These are phyloP conservation scores for Serranus cabrilla DNA, from an alignment of 2,797 vertebrate species.

Conservation along the genomic window DNA sequence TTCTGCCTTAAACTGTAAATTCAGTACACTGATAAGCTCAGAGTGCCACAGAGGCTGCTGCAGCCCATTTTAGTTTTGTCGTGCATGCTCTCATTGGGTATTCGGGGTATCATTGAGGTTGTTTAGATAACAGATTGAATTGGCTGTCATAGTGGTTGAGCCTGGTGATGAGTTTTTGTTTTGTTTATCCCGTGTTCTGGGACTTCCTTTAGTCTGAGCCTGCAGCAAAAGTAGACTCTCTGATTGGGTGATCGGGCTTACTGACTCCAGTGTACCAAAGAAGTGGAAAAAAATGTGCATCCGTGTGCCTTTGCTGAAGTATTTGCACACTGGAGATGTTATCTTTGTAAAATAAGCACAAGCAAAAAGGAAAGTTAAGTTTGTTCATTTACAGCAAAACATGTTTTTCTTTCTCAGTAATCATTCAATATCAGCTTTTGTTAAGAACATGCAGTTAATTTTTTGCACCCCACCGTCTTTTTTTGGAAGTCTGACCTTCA, in stretches of 20 bases:
- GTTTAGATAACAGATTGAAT: constrained; percentile 56
- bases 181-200: constrained; percentile 56
- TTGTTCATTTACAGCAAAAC: constrained; percentile 12
- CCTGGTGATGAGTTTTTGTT: constrained; percentile 56
- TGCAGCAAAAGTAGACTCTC: constrained; percentile 50
- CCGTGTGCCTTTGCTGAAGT: background rate
- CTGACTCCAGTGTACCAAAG: constrained; percentile 7
- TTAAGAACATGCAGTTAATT: constrained; percentile 10
- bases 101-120: constrained; percentile 25
- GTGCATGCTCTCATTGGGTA: constrained; percentile 35
- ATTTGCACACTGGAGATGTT: background rate
- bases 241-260: constrained; percentile 42
- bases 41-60: constrained; percentile 10
- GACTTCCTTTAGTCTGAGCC: constrained; percentile 49
- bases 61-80: constrained; percentile 35
- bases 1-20: constrained; percentile 15
- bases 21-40: constrained; percentile 5
- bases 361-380: constrained; percentile 20
- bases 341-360: background rate
- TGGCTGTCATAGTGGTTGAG: constrained; percentile 35
- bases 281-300: background rate
- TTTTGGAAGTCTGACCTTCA: constrained; percentile 78
- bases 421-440: constrained; percentile 6
- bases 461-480: constrained; percentile 15
- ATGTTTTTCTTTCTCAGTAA: background rate